Percentiles rank a stretch among this genome's conserved stretches.
Evolutionary conservation across 1,140 invertebrate genomes (phyloP).

Genomic region (Parasteatoda tepidariorum): DNA sequence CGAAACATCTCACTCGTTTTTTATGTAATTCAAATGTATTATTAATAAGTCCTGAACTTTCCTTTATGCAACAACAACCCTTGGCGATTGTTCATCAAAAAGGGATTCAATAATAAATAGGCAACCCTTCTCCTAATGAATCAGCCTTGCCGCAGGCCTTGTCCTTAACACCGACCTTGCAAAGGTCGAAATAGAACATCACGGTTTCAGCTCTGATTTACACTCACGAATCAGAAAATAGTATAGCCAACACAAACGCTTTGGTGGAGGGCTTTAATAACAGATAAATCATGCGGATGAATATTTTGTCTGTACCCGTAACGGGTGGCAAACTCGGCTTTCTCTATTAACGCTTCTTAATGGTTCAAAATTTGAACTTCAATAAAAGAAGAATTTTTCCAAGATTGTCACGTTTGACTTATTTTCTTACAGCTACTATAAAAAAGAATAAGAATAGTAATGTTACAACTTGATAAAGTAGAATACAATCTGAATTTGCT

Average conservation of each 20-base stretch:
- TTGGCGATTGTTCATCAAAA: neutral
- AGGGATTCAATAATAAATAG: no score
- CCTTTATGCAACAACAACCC: neutral
- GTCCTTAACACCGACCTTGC: slow-evolving; percentile 45
- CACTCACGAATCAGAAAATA: neutral
- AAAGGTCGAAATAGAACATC: slow-evolving; percentile 30
- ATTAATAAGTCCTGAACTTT: neutral
- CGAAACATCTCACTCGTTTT: no score
- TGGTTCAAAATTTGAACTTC: neutral
- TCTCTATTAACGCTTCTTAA: neutral
- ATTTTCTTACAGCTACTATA: no score
- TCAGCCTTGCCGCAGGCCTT: slow-evolving; percentile 29
- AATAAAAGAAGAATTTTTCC: neutral
- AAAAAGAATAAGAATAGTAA: no score
- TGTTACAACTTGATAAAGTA: neutral
- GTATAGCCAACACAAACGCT: no score
- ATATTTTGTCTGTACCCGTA: neutral
- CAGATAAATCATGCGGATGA: neutral
- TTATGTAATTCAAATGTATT: neutral
- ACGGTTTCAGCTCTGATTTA: slow-evolving; percentile 6
- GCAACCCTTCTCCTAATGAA: neutral
- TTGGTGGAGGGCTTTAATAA: no score
- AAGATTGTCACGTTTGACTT: neutral
- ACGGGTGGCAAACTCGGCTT: neutral
- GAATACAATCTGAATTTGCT: neutral